A percentile compares a stretch with the other conserved stretches of the same genome.
phyloP scores from a whole-genome alignment of 2,888 invertebrate genomes.

The Drymonia ruficornis region DNA sequence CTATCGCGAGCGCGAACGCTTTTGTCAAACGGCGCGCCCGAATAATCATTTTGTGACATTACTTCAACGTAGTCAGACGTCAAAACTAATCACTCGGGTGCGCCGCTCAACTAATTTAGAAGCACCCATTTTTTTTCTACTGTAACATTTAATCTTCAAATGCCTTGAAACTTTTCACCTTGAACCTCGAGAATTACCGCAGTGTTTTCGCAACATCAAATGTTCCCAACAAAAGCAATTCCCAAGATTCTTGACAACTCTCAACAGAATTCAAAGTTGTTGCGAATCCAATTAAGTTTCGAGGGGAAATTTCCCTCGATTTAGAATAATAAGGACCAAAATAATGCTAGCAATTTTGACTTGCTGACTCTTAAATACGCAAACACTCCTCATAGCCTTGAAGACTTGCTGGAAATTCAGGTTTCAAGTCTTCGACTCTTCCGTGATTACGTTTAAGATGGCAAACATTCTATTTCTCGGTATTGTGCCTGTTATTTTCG shows the following conservation, averaged over 20 bases:
- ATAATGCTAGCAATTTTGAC: background rate
- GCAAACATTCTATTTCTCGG: slow-evolving; percentile 8
- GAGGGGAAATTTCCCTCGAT: background rate
- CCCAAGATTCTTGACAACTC: background rate
- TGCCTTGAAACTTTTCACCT: slow-evolving; percentile 13
- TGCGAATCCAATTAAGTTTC: slow-evolving; percentile 1
- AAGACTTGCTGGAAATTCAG: too few relatives aligned
- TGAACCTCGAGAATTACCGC: background rate
- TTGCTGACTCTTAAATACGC: background rate
- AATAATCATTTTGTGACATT: too few relatives aligned
- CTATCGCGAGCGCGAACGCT: too few relatives aligned
- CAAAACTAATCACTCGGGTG: too few relatives aligned
- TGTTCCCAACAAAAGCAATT: background rate
- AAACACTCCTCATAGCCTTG: background rate
- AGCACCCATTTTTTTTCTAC: background rate
- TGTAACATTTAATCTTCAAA: slow-evolving; percentile 8
- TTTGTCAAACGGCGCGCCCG: too few relatives aligned
- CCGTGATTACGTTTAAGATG: too few relatives aligned
- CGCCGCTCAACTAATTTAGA: too few relatives aligned
- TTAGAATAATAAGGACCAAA: background rate
- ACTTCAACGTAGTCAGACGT: too few relatives aligned
- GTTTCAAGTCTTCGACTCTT: too few relatives aligned
- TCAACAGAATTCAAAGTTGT: background rate
- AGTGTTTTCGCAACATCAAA: background rate
- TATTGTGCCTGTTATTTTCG: slow-evolving; percentile 40